Evolutionary conservation across 2,888 invertebrate genomes (phyloP).

Genomic region (Cabera pusaria): DNA sequence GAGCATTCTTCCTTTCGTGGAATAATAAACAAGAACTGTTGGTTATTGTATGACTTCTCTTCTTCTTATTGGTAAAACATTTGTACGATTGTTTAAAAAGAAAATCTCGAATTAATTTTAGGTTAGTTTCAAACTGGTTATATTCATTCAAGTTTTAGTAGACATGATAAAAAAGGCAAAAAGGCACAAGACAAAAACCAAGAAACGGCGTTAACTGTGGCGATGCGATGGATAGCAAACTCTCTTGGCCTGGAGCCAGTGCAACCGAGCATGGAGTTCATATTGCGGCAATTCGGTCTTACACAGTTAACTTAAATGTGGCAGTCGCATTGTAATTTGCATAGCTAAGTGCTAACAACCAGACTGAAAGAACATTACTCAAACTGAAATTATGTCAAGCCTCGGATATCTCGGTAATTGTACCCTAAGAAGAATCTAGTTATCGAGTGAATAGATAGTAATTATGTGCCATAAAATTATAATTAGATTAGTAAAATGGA

Average conservation of each 20-base stretch:
- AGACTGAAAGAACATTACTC: too few relatives aligned
- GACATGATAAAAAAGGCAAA: slow-evolving; percentile 19
- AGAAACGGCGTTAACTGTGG: slow-evolving; percentile 14
- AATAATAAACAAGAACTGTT: too few relatives aligned
- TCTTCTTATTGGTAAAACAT: too few relatives aligned
- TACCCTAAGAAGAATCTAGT: too few relatives aligned
- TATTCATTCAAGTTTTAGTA: slow-evolving; percentile 8
- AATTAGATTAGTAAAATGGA: slow-evolving; percentile 28
- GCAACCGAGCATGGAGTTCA: slow-evolving; percentile 21
- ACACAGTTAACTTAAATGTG: slow-evolving; percentile 17
- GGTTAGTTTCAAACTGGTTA: slow-evolving; percentile 12
- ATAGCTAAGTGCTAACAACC: not conserved
- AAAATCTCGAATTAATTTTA: too few relatives aligned
- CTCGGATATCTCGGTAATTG: too few relatives aligned
- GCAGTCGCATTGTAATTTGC: slow-evolving; percentile 12
- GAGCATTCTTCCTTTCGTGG: too few relatives aligned
- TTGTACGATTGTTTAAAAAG: too few relatives aligned
- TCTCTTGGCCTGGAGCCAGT: slow-evolving; percentile 31
- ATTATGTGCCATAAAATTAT: slow-evolving; percentile 33
- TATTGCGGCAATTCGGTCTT: slow-evolving; percentile 22
- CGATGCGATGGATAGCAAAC: slow-evolving; percentile 21
- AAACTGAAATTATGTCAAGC: too few relatives aligned
- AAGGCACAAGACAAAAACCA: slow-evolving; percentile 15
- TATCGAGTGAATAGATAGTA: slow-evolving; percentile 16
- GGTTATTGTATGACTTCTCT: too few relatives aligned